Evolutionary conservation across 2,797 vertebrate species (phyloP), one percentile per base, ranked within the genome.

Genomic region (Neopelma chrysocephalum): DNA sequence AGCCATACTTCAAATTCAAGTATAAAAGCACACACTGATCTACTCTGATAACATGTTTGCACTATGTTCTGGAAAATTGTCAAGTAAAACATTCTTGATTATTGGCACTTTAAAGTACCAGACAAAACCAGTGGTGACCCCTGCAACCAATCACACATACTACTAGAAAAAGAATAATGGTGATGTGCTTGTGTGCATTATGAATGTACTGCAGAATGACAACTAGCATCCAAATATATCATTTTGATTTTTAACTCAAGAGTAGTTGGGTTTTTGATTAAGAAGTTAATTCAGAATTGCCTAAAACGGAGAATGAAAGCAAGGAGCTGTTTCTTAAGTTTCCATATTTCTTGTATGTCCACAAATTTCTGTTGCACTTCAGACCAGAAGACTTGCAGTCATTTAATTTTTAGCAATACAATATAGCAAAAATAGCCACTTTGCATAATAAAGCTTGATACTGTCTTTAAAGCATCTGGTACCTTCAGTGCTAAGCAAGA

Each of bases 281-380:
- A 71, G 61, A 71, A 69, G 21, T 34, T 12, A 93, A 65, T n/a
- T 91, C 32, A 54, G 34, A 87, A 65, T 12, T 54, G 64, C 25
- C 51, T 76, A 32, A 36, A 75, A 71, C 11, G 79, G 14, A 48
- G 9, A 89, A 66, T 7, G 4, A 71, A 3, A 2, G 27, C 25
- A 58, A 82, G 38, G 10, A 91, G 51, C 17, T 20, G 10, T 42
- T 94, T 38, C 48, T 56, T 43, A 66, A 40, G 21, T 54, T 89
- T 66, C 27, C 48, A n/a, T 9, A 15, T 45, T 73, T 87, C 11
- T 45, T 20, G 2, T 34, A 73, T 9, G 10, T 14, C 10, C n/a
- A 56, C 20, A 86, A 62, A 86, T 45, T 82, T 58, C 2, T 2
- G 31, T 11, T 0, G 0, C 0, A 0, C 56, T 90, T 81, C 65